Evolutionary conservation across 30 jellyfish, hydroid and myxozoan species (phyloP).

Genomic region (Euphysa ruthae): DNA sequence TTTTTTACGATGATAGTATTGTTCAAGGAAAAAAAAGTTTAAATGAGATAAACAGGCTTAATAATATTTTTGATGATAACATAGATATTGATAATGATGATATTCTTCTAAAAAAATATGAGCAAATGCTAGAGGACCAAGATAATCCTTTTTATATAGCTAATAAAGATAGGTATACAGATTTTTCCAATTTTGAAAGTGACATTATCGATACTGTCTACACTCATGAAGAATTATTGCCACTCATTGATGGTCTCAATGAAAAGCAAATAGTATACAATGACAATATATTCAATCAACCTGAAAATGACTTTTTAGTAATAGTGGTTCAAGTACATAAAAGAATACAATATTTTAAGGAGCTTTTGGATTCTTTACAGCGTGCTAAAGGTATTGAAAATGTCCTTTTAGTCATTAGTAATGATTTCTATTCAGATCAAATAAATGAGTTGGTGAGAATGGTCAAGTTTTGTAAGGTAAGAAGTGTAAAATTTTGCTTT

Average conservation of each 20-base stretch:
- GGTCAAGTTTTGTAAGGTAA: constrained; percentile 78
- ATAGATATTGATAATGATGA: too few species aligned
- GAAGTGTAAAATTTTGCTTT: not conserved
- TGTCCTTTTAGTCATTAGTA: constrained; percentile 60
- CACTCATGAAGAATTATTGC: constrained; percentile 34
- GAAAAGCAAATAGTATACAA: constrained; percentile 46
- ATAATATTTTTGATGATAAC: too few species aligned
- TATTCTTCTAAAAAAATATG: too few species aligned
- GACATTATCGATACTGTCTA: constrained; percentile 25
- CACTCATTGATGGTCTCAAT: constrained; percentile 40
- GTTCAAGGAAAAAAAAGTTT: too few species aligned
- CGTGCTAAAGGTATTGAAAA: constrained; percentile 59
- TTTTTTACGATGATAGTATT: too few species aligned
- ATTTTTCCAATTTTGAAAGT: constrained; percentile 18
- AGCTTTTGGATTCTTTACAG: constrained; percentile 60
- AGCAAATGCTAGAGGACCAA: too few species aligned
- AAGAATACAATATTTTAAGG: constrained; percentile 64
- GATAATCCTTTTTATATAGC: too few species aligned
- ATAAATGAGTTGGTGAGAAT: constrained; percentile 55
- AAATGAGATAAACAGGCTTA: too few species aligned
- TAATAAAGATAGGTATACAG: too few species aligned
- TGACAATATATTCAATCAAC: constrained; percentile 30
- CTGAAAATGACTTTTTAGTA: constrained; percentile 47
- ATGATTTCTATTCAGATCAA: constrained; percentile 70
- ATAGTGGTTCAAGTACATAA: constrained; percentile 85